These are phyloP conservation scores for Urocolius indicus DNA, from an alignment of 2,113 vertebrate species.

Conservation along the genomic window DNA sequence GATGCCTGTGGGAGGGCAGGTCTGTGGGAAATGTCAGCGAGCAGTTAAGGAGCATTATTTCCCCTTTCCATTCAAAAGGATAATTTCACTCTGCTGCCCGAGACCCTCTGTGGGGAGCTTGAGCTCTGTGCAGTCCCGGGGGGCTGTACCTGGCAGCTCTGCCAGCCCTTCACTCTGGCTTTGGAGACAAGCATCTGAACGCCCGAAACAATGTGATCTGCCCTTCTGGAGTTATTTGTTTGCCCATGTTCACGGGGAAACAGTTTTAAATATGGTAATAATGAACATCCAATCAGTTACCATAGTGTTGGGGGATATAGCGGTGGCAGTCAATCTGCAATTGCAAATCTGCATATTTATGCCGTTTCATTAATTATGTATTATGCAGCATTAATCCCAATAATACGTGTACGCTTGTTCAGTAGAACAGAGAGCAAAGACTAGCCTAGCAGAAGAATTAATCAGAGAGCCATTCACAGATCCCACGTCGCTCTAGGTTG, in stretches of 20 bases:
- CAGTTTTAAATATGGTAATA: constrained; percentile 56
- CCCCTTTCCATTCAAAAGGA: neutral
- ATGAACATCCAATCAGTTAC: constrained; percentile 64
- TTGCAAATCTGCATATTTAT: constrained; percentile 80
- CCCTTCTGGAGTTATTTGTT: neutral
- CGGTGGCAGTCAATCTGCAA: constrained; percentile 64
- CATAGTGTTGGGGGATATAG: constrained; percentile 50
- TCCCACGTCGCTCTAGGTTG: constrained; percentile 27
- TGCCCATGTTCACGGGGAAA: constrained; percentile 39
- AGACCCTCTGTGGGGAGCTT: neutral
- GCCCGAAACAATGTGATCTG: neutral
- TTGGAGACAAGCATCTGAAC: neutral
- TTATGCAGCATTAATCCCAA: constrained; percentile 59
- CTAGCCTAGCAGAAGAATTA: constrained; percentile 29
- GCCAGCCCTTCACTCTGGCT: neutral
- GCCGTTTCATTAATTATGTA: constrained; percentile 74
- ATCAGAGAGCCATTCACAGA: constrained; percentile 25
- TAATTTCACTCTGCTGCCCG: neutral
- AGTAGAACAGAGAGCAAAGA: constrained; percentile 25
- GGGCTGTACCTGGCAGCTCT: neutral
- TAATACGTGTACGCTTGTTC: constrained; percentile 51
- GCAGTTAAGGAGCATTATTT: neutral
- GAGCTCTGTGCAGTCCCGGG: neutral
- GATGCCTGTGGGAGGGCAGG: neutral
- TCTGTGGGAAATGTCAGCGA: neutral